phyloP scores from a whole-genome alignment of 2,888 invertebrate genomes.

The Cataglyphis altisquamis region DNA sequence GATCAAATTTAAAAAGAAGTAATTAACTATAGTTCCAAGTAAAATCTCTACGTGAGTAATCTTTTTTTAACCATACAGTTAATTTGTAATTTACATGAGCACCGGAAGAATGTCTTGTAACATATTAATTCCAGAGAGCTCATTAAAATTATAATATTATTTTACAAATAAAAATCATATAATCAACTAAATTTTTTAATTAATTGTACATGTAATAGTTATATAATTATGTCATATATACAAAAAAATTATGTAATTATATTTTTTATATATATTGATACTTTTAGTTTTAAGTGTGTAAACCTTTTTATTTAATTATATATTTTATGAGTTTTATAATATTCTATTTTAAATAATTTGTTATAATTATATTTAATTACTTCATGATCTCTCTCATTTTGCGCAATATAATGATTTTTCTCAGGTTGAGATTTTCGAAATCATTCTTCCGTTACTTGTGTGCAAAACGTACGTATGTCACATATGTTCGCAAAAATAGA shows the following conservation, averaged over 20 bases:
- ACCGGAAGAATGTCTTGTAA: background rate
- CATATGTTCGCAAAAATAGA: background rate
- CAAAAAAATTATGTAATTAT: background rate
- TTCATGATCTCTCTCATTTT: background rate
- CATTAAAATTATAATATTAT: conserved; percentile 12
- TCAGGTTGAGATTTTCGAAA: background rate
- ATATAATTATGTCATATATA: background rate
- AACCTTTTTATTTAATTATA: background rate
- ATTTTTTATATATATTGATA: background rate
- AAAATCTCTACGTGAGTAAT: background rate
- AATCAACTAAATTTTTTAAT: background rate
- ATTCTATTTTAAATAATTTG: conserved; percentile 11
- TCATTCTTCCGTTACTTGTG: background rate
- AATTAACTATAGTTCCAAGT: background rate
- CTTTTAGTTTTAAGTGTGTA: background rate
- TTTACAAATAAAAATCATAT: conserved; percentile 2
- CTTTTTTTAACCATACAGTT: background rate
- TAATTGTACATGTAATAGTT: background rate
- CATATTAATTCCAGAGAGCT: background rate
- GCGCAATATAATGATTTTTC: background rate
- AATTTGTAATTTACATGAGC: background rate
- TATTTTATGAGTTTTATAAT: background rate
- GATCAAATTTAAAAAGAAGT: background rate
- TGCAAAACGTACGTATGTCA: background rate
- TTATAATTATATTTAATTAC: background rate